phyloP scores from a whole-genome alignment of 2,888 invertebrate species.

The Panzeria rudis region DNA sequence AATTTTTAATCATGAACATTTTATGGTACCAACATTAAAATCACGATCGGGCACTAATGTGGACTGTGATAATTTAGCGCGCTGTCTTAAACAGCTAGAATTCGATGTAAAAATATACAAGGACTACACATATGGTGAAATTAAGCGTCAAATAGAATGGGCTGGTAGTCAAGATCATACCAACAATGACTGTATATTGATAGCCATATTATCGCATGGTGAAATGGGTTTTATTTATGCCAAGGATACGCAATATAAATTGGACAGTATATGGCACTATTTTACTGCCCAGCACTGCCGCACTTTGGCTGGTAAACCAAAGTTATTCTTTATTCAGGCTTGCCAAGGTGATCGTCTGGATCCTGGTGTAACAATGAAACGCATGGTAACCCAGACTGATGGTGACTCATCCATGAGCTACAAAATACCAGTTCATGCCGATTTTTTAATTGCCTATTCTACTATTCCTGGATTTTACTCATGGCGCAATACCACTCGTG shows the following conservation, averaged over 20 bases:
- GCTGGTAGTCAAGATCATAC: constrained; percentile 91
- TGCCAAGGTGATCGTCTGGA: constrained; percentile 96
- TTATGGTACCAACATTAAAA: constrained; percentile 89
- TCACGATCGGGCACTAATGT: constrained; percentile 93
- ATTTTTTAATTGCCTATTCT: constrained; percentile 96
- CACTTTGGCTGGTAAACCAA: constrained; percentile 92
- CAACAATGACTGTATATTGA: constrained; percentile 91
- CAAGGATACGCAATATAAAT: constrained; percentile 92
- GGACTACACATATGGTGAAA: constrained; percentile 88
- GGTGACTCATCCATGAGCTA: constrained; percentile 87
- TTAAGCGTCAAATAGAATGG: constrained; percentile 87
- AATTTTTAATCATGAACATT: constrained; percentile 95
- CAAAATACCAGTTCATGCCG: constrained; percentile 95
- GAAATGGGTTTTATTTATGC: constrained; percentile 94
- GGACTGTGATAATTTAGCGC: constrained; percentile 90
- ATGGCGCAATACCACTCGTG: constrained; percentile 96
- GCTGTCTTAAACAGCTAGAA: constrained; percentile 87
- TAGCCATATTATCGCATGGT: constrained; percentile 95
- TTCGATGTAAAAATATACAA: constrained; percentile 90
- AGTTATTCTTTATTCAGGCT: constrained; percentile 91
- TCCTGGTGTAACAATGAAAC: constrained; percentile 87
- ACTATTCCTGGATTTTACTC: constrained; percentile 97
- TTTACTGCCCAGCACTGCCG: constrained; percentile 94
- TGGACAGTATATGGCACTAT: constrained; percentile 90
- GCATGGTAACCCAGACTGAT: constrained; percentile 87